Percentiles rank a stretch among this genome's conserved stretches.
These are phyloP conservation scores for Syngnathus floridae DNA, from an alignment of 2,113 vertebrate genomes.

Conservation along the genomic window DNA sequence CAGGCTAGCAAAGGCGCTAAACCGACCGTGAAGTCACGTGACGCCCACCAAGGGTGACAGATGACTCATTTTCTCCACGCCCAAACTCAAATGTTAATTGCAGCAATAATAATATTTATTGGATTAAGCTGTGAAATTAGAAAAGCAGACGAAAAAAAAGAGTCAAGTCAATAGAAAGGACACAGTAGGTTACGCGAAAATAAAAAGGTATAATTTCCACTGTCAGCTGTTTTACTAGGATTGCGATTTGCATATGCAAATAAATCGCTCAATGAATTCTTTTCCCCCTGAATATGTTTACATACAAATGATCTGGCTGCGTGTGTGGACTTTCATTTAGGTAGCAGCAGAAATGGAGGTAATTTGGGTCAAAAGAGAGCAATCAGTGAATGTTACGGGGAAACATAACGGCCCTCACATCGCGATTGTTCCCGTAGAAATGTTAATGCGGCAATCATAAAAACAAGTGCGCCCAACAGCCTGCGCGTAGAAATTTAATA, in stretches of 20 bases:
- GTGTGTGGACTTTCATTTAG: slow-evolving; percentile 26
- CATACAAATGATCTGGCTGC: slow-evolving; percentile 32
- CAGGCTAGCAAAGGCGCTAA: background rate
- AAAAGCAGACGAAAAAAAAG: slow-evolving; percentile 29
- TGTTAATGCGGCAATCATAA: slow-evolving; percentile 40
- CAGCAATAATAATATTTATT: slow-evolving; percentile 62
- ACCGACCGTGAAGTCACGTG: slow-evolving; percentile 28
- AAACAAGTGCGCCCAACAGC: slow-evolving; percentile 21
- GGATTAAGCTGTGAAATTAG: slow-evolving; percentile 61
- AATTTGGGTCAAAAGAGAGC: slow-evolving; percentile 45
- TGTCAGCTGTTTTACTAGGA: slow-evolving; percentile 8
- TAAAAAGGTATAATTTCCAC: slow-evolving; percentile 27
- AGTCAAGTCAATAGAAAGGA: slow-evolving; percentile 30
- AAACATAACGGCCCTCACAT: slow-evolving; percentile 37
- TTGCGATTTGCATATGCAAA: slow-evolving; percentile 36
- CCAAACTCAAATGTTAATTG: slow-evolving; percentile 62
- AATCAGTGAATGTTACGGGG: slow-evolving; percentile 28
- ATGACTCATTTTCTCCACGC: slow-evolving; percentile 52
- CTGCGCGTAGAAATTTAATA: slow-evolving; percentile 30
- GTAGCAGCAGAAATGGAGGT: slow-evolving; percentile 27
- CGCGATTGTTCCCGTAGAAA: slow-evolving; percentile 20
- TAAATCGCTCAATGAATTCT: slow-evolving; percentile 22
- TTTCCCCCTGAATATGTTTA: slow-evolving; percentile 41
- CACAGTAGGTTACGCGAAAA: slow-evolving; percentile 24
- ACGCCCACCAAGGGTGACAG: slow-evolving; percentile 42